Base-by-base conservation (phyloP, 2,797 vertebrate species). In the Enteromius afrohamiltoni region DNA sequence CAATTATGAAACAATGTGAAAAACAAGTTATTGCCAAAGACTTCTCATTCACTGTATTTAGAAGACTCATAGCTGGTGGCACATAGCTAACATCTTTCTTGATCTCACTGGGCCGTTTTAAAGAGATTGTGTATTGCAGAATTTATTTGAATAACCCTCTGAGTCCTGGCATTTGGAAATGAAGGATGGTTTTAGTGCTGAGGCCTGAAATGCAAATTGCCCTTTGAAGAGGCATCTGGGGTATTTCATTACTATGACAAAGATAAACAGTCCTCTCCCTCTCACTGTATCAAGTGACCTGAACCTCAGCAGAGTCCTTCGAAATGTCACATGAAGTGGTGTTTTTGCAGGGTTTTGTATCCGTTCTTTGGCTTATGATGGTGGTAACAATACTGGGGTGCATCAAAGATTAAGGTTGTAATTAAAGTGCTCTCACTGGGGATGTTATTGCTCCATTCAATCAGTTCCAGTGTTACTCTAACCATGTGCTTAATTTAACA, bases 101-200 rank as follows among this genome's bases (percentile, higher is more conserved):
- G 23, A 29, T 58, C 77, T 77, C 19, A 31, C 60, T n/a, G 49
- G 85, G 88, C 53, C 77, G 26, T 84, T 70, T 80, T 31, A 47
- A 65, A 81, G 51, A 47, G 80, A 87, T 68, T 62, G 55, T 26
- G 34, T 71, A 77, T 47, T 60, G 70, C 13, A 6, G 64, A 79
- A 77, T 78, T 62, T 78, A 45, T 70, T 55, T 78, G 31, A 53
- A 45, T 82, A 81, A 80, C 85, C 83, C 84, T 89, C 83, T 80
- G 75, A 86, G 85, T 0, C 6, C 29, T 87, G 88, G 85, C 84
- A 85, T 88, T 90, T 90, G 82, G 75, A 91, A 85, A 85, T 81
- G 79, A 79, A 73, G 70, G 70, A 84, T 77, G 65, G 77, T 64
- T 89, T 85, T 58, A 64, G 83, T 77, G 75, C 53, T 42, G 80